Evolutionary conservation across 2,888 invertebrate genomes (phyloP), one percentile per base, ranked within the genome.

Genomic region (Megalurothrips usitatus): DNA sequence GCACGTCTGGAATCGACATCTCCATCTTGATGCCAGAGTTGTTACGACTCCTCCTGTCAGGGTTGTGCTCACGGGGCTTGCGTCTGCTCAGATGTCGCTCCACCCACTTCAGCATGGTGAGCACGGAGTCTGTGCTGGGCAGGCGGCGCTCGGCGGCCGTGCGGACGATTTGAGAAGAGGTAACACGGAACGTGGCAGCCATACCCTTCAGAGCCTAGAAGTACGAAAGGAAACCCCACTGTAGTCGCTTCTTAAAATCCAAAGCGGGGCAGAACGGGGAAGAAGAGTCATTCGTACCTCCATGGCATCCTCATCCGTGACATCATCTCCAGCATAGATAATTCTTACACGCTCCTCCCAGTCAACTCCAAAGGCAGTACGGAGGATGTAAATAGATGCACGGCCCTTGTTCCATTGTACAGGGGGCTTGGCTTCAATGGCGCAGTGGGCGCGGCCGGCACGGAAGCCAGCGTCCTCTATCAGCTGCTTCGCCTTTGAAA

Each of bases 391-490:
- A 86, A 96, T 95, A 0, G 95, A 95, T 14, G 96, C 96, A 75
- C 96, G 92, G 83, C 93, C 94, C 87, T 96, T 96, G 87, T 96
- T 94, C 96, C 96, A 96, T 85, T 94, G 92, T 0, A 96, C 96
- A 0, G 96, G 96, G 9, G 96, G 96, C 84, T 94, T 93, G 0
- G 96, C 96, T 87, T 96, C 96, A n/a, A 96, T 89, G 0, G 96
- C 96, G 85, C 95, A 95, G 86, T 95, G 94, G 43, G 95, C 94
- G 80, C 92, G 90, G 78, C 93, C 93, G 0, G 94, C 93, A 83
- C 91, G 91, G 87, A 96, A 96, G 0, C 96, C 95, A 3, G 92
- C 91, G 14, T 91, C 91, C 82, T 91, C 91, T 85, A 96, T 96
- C 80, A 96, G 88, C 75, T 89, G 88, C 84, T 91, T 90, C 0